Evolutionary conservation across 2,797 vertebrate genomes (phyloP), one percentile per base, ranked within the genome.

Genomic region (Epinephelus coioides): DNA sequence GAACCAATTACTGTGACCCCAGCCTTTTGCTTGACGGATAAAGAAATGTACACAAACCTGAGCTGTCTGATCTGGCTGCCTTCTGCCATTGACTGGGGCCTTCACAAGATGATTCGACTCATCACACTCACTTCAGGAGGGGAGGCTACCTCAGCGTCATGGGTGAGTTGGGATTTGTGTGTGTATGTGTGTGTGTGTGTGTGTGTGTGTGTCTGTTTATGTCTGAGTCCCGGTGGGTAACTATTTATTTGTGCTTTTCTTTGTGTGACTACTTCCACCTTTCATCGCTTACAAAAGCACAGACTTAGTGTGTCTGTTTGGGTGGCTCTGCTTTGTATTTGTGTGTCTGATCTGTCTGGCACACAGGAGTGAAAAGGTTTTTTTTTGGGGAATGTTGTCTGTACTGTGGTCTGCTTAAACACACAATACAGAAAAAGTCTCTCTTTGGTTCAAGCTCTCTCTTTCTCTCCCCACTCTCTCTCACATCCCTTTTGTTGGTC

Each of bases 31-130:
- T 88, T 96, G 89, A 97, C 96, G 95, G 96, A 98, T 91, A 95
- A 96, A 55, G 96, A 97, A 87, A 97, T 97, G 96, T 97, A 97
- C 80, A 96, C 94, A 67, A 95, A 96, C 91, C 97, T 97, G 97
- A 97, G 96, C 19, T 81, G 95, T 79, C 63, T 95, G 68, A 86
- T 94, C 13, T 95, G 95, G 27, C 91, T 96, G 82, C 97, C 95
- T 13, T 69, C 94, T 12, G 78, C 97, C 80, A 96, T 96, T 60
- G 96, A 97, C 92, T 95, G 96, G 54, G 95, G 97, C 72, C 95
- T 97, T 82, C 97, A 97, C 88, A 97, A 97, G 92, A 97, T 96
- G 96, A 97, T 97, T 84, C 93, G 94, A 69, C 96, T 97, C 86
- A 96, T 98, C 88, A 96, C 96, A 61, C 96, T 97, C 15, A 69